phyloP scores from a whole-genome alignment of 2,113 vertebrate species.

The Aspiorhynchus laticeps region DNA sequence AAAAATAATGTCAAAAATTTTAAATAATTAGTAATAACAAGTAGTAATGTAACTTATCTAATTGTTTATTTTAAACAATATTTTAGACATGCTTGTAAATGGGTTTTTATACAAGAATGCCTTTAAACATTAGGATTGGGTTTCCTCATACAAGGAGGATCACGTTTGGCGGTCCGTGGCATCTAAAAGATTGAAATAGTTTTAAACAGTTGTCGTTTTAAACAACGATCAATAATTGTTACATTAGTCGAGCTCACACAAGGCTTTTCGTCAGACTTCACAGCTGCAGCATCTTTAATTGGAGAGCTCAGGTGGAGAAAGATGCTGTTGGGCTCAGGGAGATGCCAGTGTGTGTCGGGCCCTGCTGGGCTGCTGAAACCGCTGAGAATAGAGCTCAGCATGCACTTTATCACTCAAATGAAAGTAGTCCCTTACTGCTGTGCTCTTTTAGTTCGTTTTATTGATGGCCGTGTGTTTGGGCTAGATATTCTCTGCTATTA shows the following conservation, averaged over 20 bases:
- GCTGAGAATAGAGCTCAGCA: slow-evolving; percentile 40
- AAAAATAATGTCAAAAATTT: neutral
- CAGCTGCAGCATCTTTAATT: slow-evolving; percentile 29
- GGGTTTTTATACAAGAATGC: neutral
- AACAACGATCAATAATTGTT: neutral
- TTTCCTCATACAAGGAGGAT: neutral
- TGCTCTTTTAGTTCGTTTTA: neutral
- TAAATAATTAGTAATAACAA: neutral
- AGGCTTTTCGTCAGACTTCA: neutral
- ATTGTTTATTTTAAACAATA: no score
- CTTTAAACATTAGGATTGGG: neutral
- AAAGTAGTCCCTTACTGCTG: neutral
- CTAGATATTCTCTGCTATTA: neutral
- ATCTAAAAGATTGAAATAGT: neutral
- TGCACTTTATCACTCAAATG: neutral
- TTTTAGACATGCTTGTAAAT: neutral
- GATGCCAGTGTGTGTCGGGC: slow-evolving; percentile 30
- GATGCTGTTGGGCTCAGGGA: slow-evolving; percentile 31
- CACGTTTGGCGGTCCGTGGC: neutral
- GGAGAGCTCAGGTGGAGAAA: slow-evolving; percentile 38
- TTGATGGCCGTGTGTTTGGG: neutral
- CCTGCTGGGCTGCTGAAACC: slow-evolving; percentile 44
- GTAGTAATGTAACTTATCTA: no score
- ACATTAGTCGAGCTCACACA: neutral
- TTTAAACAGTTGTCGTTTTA: neutral